Evolutionary conservation across 1,140 invertebrate species (phyloP), one percentile per base, ranked within the genome.

Genomic region (Halyomorpha halys): DNA sequence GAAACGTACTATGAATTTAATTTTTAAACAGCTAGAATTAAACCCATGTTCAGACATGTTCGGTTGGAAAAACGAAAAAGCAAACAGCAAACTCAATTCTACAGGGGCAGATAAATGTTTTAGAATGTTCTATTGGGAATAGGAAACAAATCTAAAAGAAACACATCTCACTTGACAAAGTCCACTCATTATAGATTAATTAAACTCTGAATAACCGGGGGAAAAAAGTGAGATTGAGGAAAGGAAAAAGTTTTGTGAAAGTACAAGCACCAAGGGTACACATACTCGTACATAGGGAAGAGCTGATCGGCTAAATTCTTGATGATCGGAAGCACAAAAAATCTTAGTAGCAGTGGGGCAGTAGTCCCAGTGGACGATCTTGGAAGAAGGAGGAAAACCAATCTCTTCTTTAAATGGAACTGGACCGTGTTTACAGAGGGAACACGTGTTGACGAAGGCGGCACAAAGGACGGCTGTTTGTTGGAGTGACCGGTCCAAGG

Each of bases 391-490:
- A 49, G 47, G 47, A 49, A 49, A 49, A 49, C n/a, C 47, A 49
- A 49, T 49, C 47, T 49, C 47, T 49, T 21, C 47, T 49, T 49
- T 49, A 49, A 49, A 49, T 49, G 47, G 47, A 49, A 21, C 47
- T 21, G 47, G 47, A 21, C n/a, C 21, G 21, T 49, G 47, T 49
- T 49, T 49, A 49, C 47, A 49, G 47, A 49, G n/a, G 47, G n/a
- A 49, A 21, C 21, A 49, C 47, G 47, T 49, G 47, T 49, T 49
- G 47, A 49, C 47, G 47, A 21, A 49, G 47, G 47, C 47, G n/a
- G n/a, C 47, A 49, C 47, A 49, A 49, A 49, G 47, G 47, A 13
- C 47, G 4, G n/a, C 9, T 49, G 47, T 49, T 39, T 39, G 34
- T 39, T 13, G 34, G 34, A 39, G 34, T 39, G 34, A 39, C 34